Evolutionary conservation across 2,888 invertebrate species (phyloP).

Genomic region (Allophyes oxyacanthae): DNA sequence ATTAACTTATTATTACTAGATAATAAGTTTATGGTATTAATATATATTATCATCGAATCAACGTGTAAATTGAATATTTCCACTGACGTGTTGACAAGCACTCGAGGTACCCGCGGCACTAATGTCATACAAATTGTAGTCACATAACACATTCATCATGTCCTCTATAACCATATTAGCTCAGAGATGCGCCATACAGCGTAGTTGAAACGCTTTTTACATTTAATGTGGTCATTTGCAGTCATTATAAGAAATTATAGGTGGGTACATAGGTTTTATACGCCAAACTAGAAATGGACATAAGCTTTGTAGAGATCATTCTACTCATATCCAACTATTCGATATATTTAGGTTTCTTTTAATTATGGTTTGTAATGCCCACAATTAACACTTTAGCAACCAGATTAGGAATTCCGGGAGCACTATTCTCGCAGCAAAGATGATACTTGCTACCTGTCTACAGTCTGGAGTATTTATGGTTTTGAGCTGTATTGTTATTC

Average conservation of each 20-base stretch:
- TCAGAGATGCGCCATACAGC: slow-evolving; percentile 24
- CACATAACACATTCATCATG: slow-evolving; percentile 31
- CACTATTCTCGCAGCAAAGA: too few relatives aligned
- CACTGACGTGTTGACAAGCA: slow-evolving; percentile 16
- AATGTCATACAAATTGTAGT: slow-evolving; percentile 40
- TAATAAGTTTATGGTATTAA: too few relatives aligned
- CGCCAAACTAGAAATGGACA: slow-evolving; percentile 1
- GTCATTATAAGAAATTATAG: slow-evolving; percentile 2
- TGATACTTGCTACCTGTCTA: too few relatives aligned
- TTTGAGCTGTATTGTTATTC: too few relatives aligned
- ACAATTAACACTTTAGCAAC: too few relatives aligned
- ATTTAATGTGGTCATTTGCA: slow-evolving; percentile 10
- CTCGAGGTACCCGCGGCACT: slow-evolving; percentile 13
- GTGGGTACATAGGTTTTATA: slow-evolving; percentile 3
- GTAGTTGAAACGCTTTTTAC: slow-evolving; percentile 24
- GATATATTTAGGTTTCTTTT: too few relatives aligned
- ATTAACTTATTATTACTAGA: too few relatives aligned
- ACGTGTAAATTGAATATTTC: slow-evolving; percentile 12
- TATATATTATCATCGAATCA: too few relatives aligned
- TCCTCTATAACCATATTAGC: slow-evolving; percentile 29
- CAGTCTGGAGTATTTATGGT: too few relatives aligned
- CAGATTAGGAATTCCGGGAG: too few relatives aligned
- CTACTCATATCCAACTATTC: too few relatives aligned
- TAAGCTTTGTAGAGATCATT: not conserved
- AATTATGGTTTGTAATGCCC: too few relatives aligned